phyloP scores from a whole-genome alignment of 2,797 vertebrate genomes.

The Tiaroga cobitis region DNA sequence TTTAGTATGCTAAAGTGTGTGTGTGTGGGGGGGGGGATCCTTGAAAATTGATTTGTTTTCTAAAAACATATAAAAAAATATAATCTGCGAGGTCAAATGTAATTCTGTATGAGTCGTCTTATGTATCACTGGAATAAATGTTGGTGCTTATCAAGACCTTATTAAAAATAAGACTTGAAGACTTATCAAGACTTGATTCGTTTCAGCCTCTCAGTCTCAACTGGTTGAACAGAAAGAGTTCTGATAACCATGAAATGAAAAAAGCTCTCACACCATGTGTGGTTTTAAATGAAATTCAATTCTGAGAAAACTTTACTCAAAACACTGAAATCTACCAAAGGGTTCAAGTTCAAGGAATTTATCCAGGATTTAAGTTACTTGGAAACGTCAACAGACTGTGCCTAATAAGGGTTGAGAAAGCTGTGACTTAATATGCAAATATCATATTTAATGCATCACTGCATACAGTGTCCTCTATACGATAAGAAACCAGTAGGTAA shows the following conservation, averaged over 20 bases:
- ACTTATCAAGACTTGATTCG: not conserved
- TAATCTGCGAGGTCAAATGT: not conserved
- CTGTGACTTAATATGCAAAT: not conserved
- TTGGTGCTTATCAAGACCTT: conserved; percentile 1
- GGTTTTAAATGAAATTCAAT: not conserved
- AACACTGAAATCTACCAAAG: conserved; percentile 4
- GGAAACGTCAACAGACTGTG: conserved; percentile 24
- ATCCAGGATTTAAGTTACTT: not conserved
- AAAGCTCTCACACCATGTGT: not conserved
- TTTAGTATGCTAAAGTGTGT: not conserved
- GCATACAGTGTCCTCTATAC: not conserved
- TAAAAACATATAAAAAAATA: not conserved
- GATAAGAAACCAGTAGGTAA: not conserved
- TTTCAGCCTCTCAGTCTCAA: not conserved
- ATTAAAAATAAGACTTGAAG: not conserved
- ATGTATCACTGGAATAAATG: not conserved
- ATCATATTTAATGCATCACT: not conserved
- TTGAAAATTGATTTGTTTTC: not conserved
- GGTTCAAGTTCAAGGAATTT: conserved; percentile 15
- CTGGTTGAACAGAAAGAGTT: conserved; percentile 1
- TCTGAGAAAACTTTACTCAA: conserved; percentile 3
- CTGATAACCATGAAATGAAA: not conserved
- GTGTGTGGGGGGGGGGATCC: not conserved
- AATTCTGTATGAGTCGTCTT: not conserved
- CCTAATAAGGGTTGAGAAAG: not conserved